These are phyloP conservation scores for Hydriomena furcata DNA, from an alignment of 2,888 invertebrate genomes.

Conservation along the genomic window DNA sequence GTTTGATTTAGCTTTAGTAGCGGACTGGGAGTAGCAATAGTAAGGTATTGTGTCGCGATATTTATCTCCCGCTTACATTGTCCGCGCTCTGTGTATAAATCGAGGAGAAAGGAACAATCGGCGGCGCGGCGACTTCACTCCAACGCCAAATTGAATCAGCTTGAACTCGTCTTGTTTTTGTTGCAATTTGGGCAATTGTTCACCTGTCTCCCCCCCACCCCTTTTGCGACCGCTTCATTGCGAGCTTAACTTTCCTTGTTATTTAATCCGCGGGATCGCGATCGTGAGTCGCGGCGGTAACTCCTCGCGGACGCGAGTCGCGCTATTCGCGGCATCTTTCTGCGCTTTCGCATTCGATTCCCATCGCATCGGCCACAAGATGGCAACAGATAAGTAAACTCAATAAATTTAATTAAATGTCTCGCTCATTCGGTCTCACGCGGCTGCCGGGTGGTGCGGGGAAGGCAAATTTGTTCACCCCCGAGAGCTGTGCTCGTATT, in stretches of 20 bases:
- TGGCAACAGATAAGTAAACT: slow-evolving; percentile 64
- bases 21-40: not conserved
- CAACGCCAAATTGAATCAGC: slow-evolving; percentile 42
- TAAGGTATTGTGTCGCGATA: slow-evolving; percentile 5
- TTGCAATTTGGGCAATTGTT: slow-evolving; percentile 53
- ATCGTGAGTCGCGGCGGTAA: slow-evolving; percentile 32
- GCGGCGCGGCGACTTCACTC: slow-evolving; percentile 21
- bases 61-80: slow-evolving; percentile 5
- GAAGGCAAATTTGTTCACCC: slow-evolving; percentile 70
- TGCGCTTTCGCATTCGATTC: slow-evolving; percentile 63
- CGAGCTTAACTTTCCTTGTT: slow-evolving; percentile 43
- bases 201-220: slow-evolving; percentile 43
- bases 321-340: slow-evolving; percentile 65
- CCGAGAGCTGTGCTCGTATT: slow-evolving; percentile 61
- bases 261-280: slow-evolving; percentile 38
- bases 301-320: slow-evolving; percentile 55
- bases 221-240: slow-evolving; percentile 45
- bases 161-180: slow-evolving; percentile 53
- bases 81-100: slow-evolving; percentile 10
- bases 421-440: slow-evolving; percentile 40
- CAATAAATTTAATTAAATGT: slow-evolving; percentile 81
- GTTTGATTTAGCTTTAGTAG: too few species aligned
- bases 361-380: slow-evolving; percentile 61
- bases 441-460: slow-evolving; percentile 28
- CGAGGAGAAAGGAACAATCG: slow-evolving; percentile 24